Evolutionary conservation across 2,113 vertebrate species (phyloP).

Genomic region (Petaurus breviceps): DNA sequence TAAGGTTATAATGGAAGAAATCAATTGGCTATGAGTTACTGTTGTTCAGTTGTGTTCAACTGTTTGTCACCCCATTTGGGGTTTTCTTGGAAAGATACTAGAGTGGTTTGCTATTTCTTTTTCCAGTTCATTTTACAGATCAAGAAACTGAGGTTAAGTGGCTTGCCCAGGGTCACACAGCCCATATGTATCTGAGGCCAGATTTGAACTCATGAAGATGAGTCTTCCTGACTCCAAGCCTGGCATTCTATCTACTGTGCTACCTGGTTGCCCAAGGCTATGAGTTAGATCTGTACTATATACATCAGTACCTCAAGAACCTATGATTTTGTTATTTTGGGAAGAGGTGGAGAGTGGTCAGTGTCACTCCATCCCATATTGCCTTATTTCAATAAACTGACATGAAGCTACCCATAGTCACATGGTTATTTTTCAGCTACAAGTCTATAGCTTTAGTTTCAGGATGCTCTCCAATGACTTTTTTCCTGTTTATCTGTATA

Average conservation of each 20-base stretch:
- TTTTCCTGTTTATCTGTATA: not conserved
- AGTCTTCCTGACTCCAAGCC: not conserved
- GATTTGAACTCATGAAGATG: not conserved
- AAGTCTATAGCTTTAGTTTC: not conserved
- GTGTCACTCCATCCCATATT: not conserved
- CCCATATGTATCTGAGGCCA: not conserved
- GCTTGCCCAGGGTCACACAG: not conserved
- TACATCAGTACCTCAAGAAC: not conserved
- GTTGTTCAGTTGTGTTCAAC: too few relatives aligned
- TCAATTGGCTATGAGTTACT: not conserved
- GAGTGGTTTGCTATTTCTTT: too few relatives aligned
- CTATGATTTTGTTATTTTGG: not conserved
- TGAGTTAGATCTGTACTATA: not conserved
- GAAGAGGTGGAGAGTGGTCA: not conserved
- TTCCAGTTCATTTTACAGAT: not conserved
- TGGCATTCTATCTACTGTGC: too few relatives aligned
- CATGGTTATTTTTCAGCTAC: not conserved
- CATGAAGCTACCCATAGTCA: not conserved
- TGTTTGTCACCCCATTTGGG: too few relatives aligned
- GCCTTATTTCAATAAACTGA: not conserved
- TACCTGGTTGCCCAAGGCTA: not conserved
- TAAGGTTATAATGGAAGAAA: not conserved
- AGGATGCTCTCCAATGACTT: not conserved
- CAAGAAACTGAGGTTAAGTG: not conserved
- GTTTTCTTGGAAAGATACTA: too few relatives aligned